These are phyloP conservation scores for Dinoponera quadriceps DNA, from an alignment of 1,140 invertebrate species.

Conservation along the genomic window DNA sequence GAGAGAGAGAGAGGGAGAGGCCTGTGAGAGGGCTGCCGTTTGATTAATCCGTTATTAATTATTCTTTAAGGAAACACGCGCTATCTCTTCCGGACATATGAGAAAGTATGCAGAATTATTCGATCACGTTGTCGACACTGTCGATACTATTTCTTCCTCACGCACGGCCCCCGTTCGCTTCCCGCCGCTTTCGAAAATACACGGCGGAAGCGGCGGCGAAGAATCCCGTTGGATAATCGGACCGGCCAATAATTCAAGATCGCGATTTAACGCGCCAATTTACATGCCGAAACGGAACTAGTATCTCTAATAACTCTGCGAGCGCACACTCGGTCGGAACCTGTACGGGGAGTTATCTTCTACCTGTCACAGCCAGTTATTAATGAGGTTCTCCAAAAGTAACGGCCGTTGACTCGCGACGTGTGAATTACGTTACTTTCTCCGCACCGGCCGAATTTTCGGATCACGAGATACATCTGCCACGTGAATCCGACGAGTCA, in stretches of 20 bases:
- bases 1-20: no score
- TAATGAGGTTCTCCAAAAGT: slow-evolving; percentile 33
- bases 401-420: slow-evolving; percentile 1
- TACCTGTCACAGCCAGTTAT: not conserved
- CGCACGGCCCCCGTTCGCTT: not conserved
- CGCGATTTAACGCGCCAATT: not conserved
- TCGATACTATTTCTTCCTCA: not conserved
- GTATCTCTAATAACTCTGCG: not conserved
- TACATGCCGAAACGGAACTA: slow-evolving; percentile 4
- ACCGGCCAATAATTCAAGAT: not conserved
- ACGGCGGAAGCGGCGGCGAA: not conserved
- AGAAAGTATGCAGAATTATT: not conserved
- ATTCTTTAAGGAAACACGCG: not conserved
- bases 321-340: not conserved
- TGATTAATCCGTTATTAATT: slow-evolving; percentile 23
- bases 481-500: no score
- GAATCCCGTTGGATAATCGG: not conserved
- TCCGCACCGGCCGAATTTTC: not conserved
- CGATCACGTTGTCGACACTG: slow-evolving; percentile 2
- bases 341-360: slow-evolving; percentile 2
- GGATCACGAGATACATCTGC: no score
- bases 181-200: slow-evolving; percentile 19
- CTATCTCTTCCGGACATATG: not conserved
- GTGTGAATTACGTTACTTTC: slow-evolving; percentile 28
- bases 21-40: not conserved